Percentiles rank a stretch among this genome's conserved stretches.
These are phyloP conservation scores for Etheostoma nigrum DNA, from an alignment of 2,797 vertebrate genomes.

Conservation along the genomic window DNA sequence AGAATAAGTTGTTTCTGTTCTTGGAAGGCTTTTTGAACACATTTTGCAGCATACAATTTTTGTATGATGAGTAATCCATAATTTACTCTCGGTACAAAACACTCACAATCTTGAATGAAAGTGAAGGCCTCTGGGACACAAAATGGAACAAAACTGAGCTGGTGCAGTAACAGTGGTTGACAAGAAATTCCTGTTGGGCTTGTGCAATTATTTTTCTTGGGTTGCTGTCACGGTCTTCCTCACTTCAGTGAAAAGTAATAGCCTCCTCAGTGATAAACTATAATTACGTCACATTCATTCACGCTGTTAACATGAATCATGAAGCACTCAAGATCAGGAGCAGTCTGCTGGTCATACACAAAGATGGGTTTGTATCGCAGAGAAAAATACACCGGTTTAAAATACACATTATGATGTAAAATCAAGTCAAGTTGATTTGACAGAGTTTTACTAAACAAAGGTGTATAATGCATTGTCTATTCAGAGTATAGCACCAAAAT, in stretches of 20 bases:
- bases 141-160: constrained; percentile 22
- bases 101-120: constrained; percentile 53
- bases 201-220: constrained; percentile 18
- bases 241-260: constrained; percentile 30
- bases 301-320: constrained; percentile 51
- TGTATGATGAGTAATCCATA: constrained; percentile 59
- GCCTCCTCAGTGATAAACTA: constrained; percentile 38
- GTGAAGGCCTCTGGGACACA: constrained; percentile 40
- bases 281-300: constrained; percentile 49
- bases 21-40: constrained; percentile 43
- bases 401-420: neutral
- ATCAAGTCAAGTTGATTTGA: neutral
- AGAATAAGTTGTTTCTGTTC: constrained; percentile 43
- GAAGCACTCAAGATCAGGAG: constrained; percentile 31
- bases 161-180: constrained; percentile 21
- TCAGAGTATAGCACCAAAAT: neutral
- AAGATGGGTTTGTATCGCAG: constrained; percentile 3
- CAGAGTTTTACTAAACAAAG: neutral
- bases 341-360: constrained; percentile 32
- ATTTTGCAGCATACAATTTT: constrained; percentile 48
- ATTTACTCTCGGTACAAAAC: constrained; percentile 57
- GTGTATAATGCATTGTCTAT: neutral
- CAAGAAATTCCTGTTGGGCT: constrained; percentile 22
- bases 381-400: neutral
- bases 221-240: constrained; percentile 29